Evolutionary conservation across 2,888 invertebrate species (phyloP), one percentile per base, ranked within the genome.

Genomic region (Euproctis similis): DNA sequence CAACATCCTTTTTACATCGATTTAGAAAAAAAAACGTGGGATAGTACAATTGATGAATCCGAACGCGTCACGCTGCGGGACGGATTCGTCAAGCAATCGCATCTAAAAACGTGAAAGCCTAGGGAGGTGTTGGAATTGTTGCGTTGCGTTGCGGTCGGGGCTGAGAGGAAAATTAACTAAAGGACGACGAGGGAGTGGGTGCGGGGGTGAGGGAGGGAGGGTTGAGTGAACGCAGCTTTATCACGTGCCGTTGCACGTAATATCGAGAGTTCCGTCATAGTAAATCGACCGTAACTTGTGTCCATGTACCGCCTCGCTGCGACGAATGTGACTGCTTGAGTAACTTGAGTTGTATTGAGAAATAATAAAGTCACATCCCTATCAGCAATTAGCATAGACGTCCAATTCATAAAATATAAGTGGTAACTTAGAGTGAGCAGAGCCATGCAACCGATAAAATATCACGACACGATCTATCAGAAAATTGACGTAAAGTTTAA

Each of bases 201-300:
- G n/a, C n/a, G n/a, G n/a, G n/a, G n/a, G n/a, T n/a, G n/a, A 30
- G 39, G 38, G 35, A 39, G 50, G 33, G 45, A 38, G 45, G 59
- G 53, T 58, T 57, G 49, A 65, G 59, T 63, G 71, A 65, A 63
- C 64, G 71, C 53, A 50, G 60, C 54, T 54, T 54, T 61, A 64
- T 69, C 70, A 74, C 71, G 73, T 69, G 66, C 60, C 59, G 56
- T 42, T 59, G 59, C 51, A 71, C 59, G 71, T 73, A 71, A 69
- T 59, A 68, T 57, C 61, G 53, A 65, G 66, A 66, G 66, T 67
- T 63, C 57, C 54, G 62, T 68, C 65, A 30, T 73, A 73, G 74
- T 72, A 70, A 75, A 75, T 74, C 70, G 64, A 59, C 60, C 65
- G 69, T 64, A 71, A 59, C 65, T 59, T 66, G 65, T 50, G 47